Percentiles rank a stretch among this genome's conserved stretches.
These are phyloP conservation scores for Xestia ashworthii DNA, from an alignment of 2,888 invertebrate species.

Conservation along the genomic window DNA sequence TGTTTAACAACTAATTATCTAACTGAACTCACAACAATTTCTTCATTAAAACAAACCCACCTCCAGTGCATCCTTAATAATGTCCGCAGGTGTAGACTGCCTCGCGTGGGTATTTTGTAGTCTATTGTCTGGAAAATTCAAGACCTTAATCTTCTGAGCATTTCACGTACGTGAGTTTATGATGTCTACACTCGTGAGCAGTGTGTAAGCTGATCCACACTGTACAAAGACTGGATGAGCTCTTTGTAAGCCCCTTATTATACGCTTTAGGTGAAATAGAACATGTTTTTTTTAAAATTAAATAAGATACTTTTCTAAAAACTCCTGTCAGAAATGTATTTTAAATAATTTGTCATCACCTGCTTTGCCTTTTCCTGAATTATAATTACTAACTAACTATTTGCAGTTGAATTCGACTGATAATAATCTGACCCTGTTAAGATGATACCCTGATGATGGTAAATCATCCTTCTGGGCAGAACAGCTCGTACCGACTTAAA, in stretches of 20 bases:
- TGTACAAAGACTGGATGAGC: constrained; percentile 55
- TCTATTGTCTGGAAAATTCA: constrained; percentile 71
- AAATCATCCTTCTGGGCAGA: too few species aligned
- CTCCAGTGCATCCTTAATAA: constrained; percentile 31
- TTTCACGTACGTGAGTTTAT: constrained; percentile 65
- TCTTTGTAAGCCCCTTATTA: constrained; percentile 47
- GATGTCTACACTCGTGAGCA: constrained; percentile 61
- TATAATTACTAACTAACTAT: not conserved
- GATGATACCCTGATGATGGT: not conserved
- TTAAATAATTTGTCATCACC: not conserved
- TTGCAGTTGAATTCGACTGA: not conserved
- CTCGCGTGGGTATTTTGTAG: constrained; percentile 57
- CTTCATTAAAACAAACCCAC: constrained; percentile 10
- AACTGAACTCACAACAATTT: not conserved
- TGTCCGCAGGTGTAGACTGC: constrained; percentile 54
- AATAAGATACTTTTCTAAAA: not conserved
- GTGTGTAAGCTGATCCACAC: constrained; percentile 60
- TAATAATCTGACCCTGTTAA: not conserved
- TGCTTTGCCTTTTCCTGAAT: not conserved
- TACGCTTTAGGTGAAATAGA: constrained; percentile 28
- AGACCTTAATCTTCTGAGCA: constrained; percentile 69
- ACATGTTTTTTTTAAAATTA: constrained; percentile 26
- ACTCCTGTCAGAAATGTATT: not conserved
- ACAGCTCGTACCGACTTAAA: too few species aligned
- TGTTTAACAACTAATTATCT: not conserved